A percentile compares a stretch with the other conserved stretches of the same genome.
phyloP scores from a whole-genome alignment of 1,140 invertebrate genomes.

The Metopolophium dirhodum region DNA sequence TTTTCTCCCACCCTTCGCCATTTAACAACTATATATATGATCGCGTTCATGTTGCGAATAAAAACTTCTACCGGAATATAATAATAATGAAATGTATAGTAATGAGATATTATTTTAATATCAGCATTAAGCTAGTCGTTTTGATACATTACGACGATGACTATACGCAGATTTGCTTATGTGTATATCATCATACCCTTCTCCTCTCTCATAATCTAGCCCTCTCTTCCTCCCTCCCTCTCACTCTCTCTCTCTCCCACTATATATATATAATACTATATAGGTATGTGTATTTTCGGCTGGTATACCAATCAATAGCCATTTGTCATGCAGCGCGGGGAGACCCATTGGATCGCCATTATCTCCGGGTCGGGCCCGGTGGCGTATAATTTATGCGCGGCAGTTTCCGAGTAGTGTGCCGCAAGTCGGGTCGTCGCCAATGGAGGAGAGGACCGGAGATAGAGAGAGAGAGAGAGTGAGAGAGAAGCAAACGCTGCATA shows the following conservation, averaged over 20 bases:
- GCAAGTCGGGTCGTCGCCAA: not conserved
- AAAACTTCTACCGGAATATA: not conserved
- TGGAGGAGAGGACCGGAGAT: not conserved
- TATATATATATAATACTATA: not conserved
- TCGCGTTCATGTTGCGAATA: not conserved
- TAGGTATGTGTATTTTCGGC: not conserved
- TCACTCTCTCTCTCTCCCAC: not conserved
- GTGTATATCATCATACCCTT: not conserved
- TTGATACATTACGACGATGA: not conserved
- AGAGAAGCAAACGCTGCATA: not conserved
- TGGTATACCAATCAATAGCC: constrained; percentile 1
- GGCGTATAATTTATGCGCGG: constrained; percentile 1
- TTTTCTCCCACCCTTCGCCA: not conserved
- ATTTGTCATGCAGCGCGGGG: constrained; percentile 12
- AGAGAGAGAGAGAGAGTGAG: not conserved
- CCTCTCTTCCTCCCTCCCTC: not conserved
- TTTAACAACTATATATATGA: not conserved
- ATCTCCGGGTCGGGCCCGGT: constrained; percentile 7
- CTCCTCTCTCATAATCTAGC: no score
- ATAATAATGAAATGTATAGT: not conserved
- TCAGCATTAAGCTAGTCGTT: not conserved
- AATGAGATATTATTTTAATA: not conserved
- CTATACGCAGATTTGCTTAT: not conserved
- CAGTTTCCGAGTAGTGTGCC: constrained; percentile 27
- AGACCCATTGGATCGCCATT: constrained; percentile 46